Evolutionary conservation across 64 coral and sea anemone species (phyloP).

Genomic region (Hydrozoanthus tunicans): DNA sequence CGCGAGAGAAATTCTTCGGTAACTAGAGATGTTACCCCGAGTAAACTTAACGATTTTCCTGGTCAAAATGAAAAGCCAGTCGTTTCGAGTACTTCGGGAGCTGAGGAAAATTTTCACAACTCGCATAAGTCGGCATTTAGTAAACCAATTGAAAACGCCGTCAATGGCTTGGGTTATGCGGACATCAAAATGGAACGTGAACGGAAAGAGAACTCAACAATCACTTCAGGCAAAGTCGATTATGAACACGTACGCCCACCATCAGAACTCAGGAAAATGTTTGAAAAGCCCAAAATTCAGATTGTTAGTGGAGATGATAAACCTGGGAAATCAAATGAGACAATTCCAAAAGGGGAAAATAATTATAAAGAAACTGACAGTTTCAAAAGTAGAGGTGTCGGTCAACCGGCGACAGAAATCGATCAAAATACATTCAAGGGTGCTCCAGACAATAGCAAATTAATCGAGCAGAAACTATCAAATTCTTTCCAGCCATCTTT

Average conservation of each 20-base stretch:
- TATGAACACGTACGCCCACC: slow-evolving; percentile 68
- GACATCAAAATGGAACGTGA: slow-evolving; percentile 10
- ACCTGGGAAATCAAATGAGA: slow-evolving; percentile 12
- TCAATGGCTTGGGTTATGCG: slow-evolving; percentile 43
- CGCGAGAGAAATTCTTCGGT: slow-evolving; percentile 45
- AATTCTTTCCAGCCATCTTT: slow-evolving; percentile 1
- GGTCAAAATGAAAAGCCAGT: neutral
- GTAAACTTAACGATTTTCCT: neutral
- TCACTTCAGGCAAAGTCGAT: slow-evolving; percentile 36
- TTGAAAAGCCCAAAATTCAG: slow-evolving; percentile 42
- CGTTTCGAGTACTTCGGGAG: neutral
- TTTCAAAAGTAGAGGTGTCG: slow-evolving; percentile 22
- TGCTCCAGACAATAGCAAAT: neutral
- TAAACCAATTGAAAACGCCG: slow-evolving; percentile 28
- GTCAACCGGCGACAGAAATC: slow-evolving; percentile 20
- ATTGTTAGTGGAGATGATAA: slow-evolving; percentile 21
- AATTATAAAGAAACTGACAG: slow-evolving; percentile 12
- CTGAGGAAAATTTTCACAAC: neutral
- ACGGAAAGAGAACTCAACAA: neutral
- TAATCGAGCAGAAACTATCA: slow-evolving; percentile 10
- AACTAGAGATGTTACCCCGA: neutral
- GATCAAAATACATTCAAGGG: slow-evolving; percentile 20
- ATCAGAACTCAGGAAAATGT: slow-evolving; percentile 65
- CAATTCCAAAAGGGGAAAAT: slow-evolving; percentile 7
- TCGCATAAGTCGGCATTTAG: neutral